Evolutionary conservation across 2,797 vertebrate genomes (phyloP).

Genomic region (Hipposideros larvatus): DNA sequence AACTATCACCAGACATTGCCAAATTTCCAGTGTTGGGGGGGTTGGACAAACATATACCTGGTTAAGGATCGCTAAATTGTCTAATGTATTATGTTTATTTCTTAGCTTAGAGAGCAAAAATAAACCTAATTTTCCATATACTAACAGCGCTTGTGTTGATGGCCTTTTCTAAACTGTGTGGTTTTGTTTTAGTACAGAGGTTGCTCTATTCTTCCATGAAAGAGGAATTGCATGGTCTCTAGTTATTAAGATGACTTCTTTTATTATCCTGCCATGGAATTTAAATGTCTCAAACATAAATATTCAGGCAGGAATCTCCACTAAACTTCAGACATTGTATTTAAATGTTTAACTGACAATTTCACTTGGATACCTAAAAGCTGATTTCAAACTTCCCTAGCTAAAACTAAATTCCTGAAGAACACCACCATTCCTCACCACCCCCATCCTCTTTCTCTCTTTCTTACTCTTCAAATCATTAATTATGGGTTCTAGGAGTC

Average conservation of each 20-base stretch:
- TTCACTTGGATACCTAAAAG: neutral
- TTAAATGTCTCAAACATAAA: neutral
- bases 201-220: neutral
- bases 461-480: neutral
- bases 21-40: neutral
- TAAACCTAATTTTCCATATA: neutral
- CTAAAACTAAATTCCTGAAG: neutral
- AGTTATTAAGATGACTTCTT: neutral
- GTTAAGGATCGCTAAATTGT: neutral
- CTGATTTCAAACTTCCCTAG: neutral
- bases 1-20: neutral
- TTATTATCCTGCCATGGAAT: neutral
- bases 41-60: neutral
- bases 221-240: neutral
- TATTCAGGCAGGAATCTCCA: neutral
- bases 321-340: neutral
- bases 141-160: neutral
- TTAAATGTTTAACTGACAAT: neutral
- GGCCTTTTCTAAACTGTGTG: neutral
- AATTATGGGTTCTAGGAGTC: neutral
- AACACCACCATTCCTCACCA: fast-evolving
- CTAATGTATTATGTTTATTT: neutral
- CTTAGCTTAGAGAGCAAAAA: neutral
- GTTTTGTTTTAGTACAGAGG: neutral
- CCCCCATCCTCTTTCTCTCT: neutral